Conservation (phyloP, 2,888 invertebrate genomes). For the Drosophila stalkeri region DNA sequence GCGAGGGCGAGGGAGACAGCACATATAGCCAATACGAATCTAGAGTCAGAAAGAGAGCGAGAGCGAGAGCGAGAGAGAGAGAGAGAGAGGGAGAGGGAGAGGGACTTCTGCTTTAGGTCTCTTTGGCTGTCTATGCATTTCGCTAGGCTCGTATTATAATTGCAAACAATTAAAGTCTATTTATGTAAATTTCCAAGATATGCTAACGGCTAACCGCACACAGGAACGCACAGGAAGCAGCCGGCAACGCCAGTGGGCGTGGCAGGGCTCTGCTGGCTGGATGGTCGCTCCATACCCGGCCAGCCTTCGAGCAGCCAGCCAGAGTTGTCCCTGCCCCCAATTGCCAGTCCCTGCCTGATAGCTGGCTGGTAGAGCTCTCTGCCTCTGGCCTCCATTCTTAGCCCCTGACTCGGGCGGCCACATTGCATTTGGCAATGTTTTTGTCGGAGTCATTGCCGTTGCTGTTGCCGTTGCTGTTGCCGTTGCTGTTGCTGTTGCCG, state of each 20-base stretch:
- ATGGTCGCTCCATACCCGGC: background rate
- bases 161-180: slow-evolving; percentile 83
- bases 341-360: slow-evolving; percentile 6
- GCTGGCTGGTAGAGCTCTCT: background rate
- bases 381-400: background rate
- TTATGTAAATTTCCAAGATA: slow-evolving; percentile 82
- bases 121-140: slow-evolving; percentile 28
- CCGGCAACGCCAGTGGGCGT: slow-evolving; percentile 22
- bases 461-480: slow-evolving; percentile 16
- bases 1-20: background rate
- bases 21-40: background rate
- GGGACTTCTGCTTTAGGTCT: slow-evolving; percentile 5
- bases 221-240: slow-evolving; percentile 43
- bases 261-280: slow-evolving; percentile 2
- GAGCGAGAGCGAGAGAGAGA: background rate
- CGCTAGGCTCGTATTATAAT: slow-evolving; percentile 73
- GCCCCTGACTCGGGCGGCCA: slow-evolving; percentile 1
- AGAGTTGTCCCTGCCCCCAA: slow-evolving; percentile 13
- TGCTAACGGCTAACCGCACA: slow-evolving; percentile 52
- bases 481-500: slow-evolving; percentile 35
- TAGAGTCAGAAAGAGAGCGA: background rate
- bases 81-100: background rate
- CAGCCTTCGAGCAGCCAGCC: slow-evolving; percentile 5
- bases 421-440: slow-evolving; percentile 28
- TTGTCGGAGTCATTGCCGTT: slow-evolving; percentile 26